Evolutionary conservation across 2,888 invertebrate genomes (phyloP).

Genomic region (Stratiomys singularior): DNA sequence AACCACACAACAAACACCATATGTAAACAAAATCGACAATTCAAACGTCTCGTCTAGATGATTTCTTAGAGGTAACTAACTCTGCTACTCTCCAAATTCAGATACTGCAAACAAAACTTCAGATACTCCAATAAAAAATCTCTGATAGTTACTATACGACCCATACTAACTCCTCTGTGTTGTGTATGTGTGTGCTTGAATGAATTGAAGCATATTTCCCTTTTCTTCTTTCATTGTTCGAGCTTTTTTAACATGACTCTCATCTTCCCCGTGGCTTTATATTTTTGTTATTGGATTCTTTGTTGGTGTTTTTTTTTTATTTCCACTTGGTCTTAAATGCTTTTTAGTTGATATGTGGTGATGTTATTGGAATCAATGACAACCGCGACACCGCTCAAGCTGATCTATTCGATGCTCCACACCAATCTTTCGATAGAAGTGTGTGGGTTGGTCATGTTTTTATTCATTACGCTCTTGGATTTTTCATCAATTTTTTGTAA

Average conservation of each 20-base stretch:
- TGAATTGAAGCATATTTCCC: not conserved
- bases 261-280: not conserved
- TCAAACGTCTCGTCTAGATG: conserved; percentile 12
- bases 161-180: no score
- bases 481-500: no score
- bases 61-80: conserved; percentile 32
- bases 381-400: not conserved
- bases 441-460: no score
- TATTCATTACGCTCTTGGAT: no score
- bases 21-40: not conserved
- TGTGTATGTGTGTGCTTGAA: no score
- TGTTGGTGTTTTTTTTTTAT: not conserved
- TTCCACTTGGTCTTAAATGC: conserved; percentile 3
- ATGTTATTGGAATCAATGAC: conserved; percentile 31
- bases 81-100: not conserved
- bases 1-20: not conserved
- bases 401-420: not conserved
- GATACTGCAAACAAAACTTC: not conserved
- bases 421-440: conserved; percentile 21
- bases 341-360: conserved; percentile 7
- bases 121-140: not conserved
- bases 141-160: not conserved
- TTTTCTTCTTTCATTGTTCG: not conserved
- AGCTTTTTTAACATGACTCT: conserved; percentile 1
- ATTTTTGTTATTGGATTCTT: not conserved